Percentiles rank a stretch among this genome's conserved stretches.
phyloP scores from a whole-genome alignment of 1,140 invertebrate genomes.

The Drosophila orosa region DNA sequence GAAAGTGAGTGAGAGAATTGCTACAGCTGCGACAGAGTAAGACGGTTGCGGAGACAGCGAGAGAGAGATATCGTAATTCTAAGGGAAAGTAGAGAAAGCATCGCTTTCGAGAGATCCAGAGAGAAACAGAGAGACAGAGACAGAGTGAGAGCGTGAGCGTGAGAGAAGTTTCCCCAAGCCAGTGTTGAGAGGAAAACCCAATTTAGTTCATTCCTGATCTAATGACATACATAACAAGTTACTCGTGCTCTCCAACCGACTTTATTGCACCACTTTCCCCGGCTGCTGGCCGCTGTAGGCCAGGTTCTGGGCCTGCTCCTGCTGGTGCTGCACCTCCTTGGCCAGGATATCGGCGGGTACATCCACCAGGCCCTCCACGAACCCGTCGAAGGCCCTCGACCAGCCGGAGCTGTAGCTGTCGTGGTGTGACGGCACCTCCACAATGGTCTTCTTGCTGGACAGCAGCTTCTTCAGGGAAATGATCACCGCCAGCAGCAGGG shows the following conservation, averaged over 20 bases:
- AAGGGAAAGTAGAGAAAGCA: constrained; percentile 28
- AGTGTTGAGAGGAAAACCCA: constrained; percentile 45
- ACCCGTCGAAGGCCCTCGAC: constrained; percentile 86
- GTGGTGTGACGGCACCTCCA: constrained; percentile 88
- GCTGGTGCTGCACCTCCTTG: constrained; percentile 70
- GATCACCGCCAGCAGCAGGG: constrained; percentile 90
- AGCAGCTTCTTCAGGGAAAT: constrained; percentile 93
- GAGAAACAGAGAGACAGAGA: constrained; percentile 3
- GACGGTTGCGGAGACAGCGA: not conserved
- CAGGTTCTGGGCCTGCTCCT: constrained; percentile 85
- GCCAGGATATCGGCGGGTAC: constrained; percentile 77
- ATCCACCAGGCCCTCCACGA: constrained; percentile 79
- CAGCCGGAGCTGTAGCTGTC: constrained; percentile 87
- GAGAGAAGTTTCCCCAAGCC: constrained; percentile 42
- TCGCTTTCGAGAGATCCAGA: constrained; percentile 20
- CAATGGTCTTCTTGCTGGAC: constrained; percentile 89
- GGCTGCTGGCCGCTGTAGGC: constrained; percentile 87
- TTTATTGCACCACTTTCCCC: constrained; percentile 57
- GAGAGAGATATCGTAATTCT: constrained; percentile 27
- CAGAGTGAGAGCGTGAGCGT: constrained; percentile 11
- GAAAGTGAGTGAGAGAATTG: constrained; percentile 24
- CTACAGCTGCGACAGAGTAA: not conserved
- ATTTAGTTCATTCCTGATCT: constrained; percentile 54
- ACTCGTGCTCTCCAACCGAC: constrained; percentile 19
- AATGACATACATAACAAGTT: constrained; percentile 52